Base-by-base conservation (phyloP, 1,140 invertebrate genomes). In the Dryas iulia region DNA sequence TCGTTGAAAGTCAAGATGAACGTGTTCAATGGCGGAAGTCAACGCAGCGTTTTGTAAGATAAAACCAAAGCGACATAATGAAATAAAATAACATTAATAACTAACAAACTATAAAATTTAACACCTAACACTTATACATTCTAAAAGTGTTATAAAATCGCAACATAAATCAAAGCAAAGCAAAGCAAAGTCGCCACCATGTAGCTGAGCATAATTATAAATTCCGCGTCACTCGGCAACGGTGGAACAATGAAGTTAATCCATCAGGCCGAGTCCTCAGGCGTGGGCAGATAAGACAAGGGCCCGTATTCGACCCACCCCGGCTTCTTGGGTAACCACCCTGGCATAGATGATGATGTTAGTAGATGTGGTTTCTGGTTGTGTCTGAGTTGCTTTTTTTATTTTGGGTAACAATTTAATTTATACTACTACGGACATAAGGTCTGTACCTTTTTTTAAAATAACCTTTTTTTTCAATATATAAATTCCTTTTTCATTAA, bases 161-260 rank as follows among this genome's bases (percentile, higher is more conserved):
- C 12, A 66, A 69, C 53, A 53, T 54, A 72, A 70, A 71, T 60
- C n/a, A 59, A 54, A 67, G 60, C 61, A 71, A 61, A 56, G 33
- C 59, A 61, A 71, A 60, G 66, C 67, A 66, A 74, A 76, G 71
- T 79, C 73, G 66, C 66, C 67, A 70, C 72, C 72, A 80, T 76
- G 72, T 81, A 82, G 77, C 82, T 69, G 69, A 35, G 63, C 63
- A 78, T 87, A 91, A 91, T 91, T 91, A 90, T 91, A 90, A 89
- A 91, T 91, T 89, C 82, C 81, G 69, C 84, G 84, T 88, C 88
- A 86, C 83, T 80, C 77, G 77, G 79, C 79, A 82, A 80, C 83
- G 76, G 78, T 83, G 80, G 83, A 89, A 91, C 89, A 91, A 91
- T 91, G 89, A 88, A 90, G 89, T 91, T 91, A 91, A 91, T 91